phyloP scores from a whole-genome alignment of 2,888 invertebrate genomes.

The Heterodera filipjevi region DNA sequence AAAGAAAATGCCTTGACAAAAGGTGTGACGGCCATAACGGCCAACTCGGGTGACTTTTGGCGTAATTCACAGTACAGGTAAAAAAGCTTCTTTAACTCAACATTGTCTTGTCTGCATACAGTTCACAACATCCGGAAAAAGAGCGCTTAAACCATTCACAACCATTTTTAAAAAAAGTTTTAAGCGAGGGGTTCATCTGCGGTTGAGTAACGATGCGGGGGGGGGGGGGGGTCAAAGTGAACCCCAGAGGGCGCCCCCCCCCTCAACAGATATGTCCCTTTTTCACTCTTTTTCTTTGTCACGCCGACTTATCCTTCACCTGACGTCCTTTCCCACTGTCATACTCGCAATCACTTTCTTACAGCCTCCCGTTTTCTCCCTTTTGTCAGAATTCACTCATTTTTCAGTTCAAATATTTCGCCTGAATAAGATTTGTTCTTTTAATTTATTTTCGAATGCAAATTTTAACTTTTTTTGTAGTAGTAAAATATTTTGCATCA shows the following conservation, averaged over 20 bases:
- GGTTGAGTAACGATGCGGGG: no score
- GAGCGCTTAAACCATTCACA: conserved; percentile 74
- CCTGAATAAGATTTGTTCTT: no score
- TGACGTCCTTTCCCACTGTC: conserved; percentile 99
- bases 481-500: conserved; percentile 98
- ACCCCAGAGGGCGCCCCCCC: no score
- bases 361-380: conserved; percentile 99
- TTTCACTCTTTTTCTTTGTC: no score
- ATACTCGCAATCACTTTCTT: conserved; percentile 98
- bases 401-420: conserved; percentile 98
- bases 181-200: conserved; percentile 6
- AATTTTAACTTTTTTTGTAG: conserved; percentile 84
- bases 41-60: conserved; percentile 99
- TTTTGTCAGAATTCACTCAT: conserved; percentile 97
- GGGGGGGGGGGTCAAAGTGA: neutral
- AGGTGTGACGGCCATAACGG: conserved; percentile 99
- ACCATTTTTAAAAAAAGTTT: conserved; percentile 4
- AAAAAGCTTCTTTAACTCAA: conserved; percentile 96
- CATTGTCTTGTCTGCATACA: conserved; percentile 99
- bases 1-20: conserved; percentile 79
- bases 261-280: neutral
- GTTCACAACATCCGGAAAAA: conserved; percentile 98
- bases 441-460: no score
- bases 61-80: conserved; percentile 99
- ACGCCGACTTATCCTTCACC: no score